Base-by-base conservation (phyloP, 2,113 vertebrate species). In the Calypte anna region DNA sequence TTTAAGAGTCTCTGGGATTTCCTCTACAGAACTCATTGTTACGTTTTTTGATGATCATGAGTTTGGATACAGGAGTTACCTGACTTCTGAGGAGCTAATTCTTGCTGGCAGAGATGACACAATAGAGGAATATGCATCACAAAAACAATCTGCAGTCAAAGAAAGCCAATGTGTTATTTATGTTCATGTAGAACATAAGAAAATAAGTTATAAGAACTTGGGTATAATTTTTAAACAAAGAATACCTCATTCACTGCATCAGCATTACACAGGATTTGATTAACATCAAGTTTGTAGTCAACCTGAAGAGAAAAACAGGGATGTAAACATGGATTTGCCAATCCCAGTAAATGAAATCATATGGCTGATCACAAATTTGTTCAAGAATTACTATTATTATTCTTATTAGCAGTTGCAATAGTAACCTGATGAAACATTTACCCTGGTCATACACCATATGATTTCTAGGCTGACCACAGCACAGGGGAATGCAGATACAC, bases 351-450 rank as follows among this genome's bases (percentile, higher is more conserved):
- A 67, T 53, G 81, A 75, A 90, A 40, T 69, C 91, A 58, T 27
- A 48, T 3, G 33, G 77, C 73, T 82, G 62, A 91, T 88, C 62
- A 91, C 38, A 86, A 57, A 91, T 94, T 86, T 86, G 80, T 92
- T 72, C 55, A 68, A 51, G 70, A 68, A 44, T 89, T 40, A 40
- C 40, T 40, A 40, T 40, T 40, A 40, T 40, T 40, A 40, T 40
- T 40, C 73, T 58, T 82, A 91, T 90, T 40, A 90, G 77, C 74
- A 68, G 77, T 22, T 85, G 92, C 70, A 90, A 63, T 74, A 76
- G 36, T 43, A 72, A 92, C 46, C 72, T 93, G 84, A 85, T 94
- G 91, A 90, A 94, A 92, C 53, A 40, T 67, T 72, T 55, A 10
- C 62, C 61, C 54, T 55, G 64, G 67, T 73, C 87, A 76, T 38